These are phyloP conservation scores for Eulithis testata DNA, from an alignment of 2,888 invertebrate species.

Conservation along the genomic window DNA sequence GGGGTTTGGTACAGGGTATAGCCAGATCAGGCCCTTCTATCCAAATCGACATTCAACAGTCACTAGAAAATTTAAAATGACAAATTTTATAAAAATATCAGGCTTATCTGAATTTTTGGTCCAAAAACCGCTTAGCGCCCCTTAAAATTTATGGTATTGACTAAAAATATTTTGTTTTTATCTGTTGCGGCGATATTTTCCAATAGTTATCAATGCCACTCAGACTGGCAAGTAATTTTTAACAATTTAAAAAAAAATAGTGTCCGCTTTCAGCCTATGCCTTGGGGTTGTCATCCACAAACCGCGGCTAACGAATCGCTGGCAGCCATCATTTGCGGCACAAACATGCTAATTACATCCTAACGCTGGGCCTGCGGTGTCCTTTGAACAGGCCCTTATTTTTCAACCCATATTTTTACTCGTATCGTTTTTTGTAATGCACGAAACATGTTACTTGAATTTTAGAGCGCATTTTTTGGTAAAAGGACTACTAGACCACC, in stretches of 20 bases:
- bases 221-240: no score
- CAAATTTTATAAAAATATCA: no score
- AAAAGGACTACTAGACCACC: no score
- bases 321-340: slow-evolving; percentile 34
- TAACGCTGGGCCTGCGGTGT: slow-evolving; percentile 25
- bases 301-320: slow-evolving; percentile 40
- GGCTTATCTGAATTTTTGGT: no score
- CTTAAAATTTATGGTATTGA: no score
- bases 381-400: slow-evolving; percentile 27
- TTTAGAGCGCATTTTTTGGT: not conserved
- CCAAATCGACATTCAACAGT: no score
- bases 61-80: no score
- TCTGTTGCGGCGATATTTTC: no score
- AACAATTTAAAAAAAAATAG: no score
- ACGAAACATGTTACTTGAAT: not conserved
- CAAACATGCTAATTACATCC: slow-evolving; percentile 44
- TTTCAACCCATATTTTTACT: slow-evolving; percentile 17
- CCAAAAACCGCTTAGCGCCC: no score
- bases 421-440: slow-evolving; percentile 4
- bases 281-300: slow-evolving; percentile 5
- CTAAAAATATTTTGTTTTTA: no score
- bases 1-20: slow-evolving; percentile 8
- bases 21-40: not conserved
- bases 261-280: slow-evolving; percentile 15
- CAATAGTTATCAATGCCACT: no score